Conservation (phyloP, 2,888 invertebrate species). For the Dolomedes plantarius region DNA sequence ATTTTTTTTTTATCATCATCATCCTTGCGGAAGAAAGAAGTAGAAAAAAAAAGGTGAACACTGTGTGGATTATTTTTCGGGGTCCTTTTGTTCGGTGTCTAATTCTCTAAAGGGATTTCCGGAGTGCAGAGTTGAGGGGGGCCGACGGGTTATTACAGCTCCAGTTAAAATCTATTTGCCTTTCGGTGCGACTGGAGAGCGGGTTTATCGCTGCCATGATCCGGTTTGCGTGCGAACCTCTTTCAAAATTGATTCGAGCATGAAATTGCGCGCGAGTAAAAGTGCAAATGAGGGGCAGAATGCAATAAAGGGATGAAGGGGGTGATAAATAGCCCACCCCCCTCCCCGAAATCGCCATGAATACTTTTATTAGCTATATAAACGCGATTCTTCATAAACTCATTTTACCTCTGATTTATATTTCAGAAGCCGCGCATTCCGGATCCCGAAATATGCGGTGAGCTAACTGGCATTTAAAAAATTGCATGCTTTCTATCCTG, state of each 20-base stretch:
- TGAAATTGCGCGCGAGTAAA: neutral
- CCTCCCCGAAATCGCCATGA: too few species aligned
- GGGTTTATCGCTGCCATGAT: neutral
- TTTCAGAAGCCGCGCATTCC: too few species aligned
- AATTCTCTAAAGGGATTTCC: conserved; percentile 69
- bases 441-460: too few species aligned
- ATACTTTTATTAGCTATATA: too few species aligned
- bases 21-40: conserved; percentile 22
- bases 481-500: too few species aligned
- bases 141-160: conserved; percentile 26
- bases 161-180: conserved; percentile 64
- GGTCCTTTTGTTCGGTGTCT: conserved; percentile 32
- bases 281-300: neutral
- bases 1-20: neutral
- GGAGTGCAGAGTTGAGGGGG: conserved; percentile 16
- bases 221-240: neutral
- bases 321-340: neutral
- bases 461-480: too few species aligned
- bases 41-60: too few species aligned
- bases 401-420: too few species aligned
- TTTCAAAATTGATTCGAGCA: conserved; percentile 7
- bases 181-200: neutral
- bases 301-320: neutral
- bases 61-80: conserved; percentile 61
- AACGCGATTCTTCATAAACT: too few species aligned